Percentiles rank a stretch among this genome's conserved stretches.
phyloP scores from a whole-genome alignment of 2,797 vertebrate genomes.

The Hylomyscus alleni region DNA sequence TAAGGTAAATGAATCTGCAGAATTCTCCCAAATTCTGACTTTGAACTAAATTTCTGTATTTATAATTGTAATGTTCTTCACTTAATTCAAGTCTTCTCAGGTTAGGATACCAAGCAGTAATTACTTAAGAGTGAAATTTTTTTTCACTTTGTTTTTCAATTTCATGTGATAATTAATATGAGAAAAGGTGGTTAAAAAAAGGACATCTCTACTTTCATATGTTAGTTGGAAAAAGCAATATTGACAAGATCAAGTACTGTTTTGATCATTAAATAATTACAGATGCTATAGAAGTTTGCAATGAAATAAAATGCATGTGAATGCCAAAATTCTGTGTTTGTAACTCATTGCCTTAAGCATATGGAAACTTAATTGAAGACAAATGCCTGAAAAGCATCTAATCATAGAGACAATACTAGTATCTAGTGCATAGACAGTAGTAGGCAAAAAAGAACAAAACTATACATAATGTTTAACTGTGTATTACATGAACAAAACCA shows the following conservation, averaged over 20 bases:
- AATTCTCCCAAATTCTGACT: conserved; percentile 40
- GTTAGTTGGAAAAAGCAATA: conserved; percentile 82
- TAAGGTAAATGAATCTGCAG: neutral
- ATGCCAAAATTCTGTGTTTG: conserved; percentile 82
- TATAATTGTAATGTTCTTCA: conserved; percentile 55
- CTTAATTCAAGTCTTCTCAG: conserved; percentile 64
- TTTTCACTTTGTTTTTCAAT: conserved; percentile 74
- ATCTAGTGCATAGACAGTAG: conserved; percentile 75
- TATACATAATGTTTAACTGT: conserved; percentile 71
- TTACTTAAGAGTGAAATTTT: conserved; percentile 78
- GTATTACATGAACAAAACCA: conserved; percentile 74
- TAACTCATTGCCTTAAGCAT: conserved; percentile 83
- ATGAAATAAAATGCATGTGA: conserved; percentile 80
- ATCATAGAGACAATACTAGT: conserved; percentile 80
- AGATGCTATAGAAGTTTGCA: conserved; percentile 86
- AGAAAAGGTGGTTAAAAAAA: conserved; percentile 72
- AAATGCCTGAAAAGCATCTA: conserved; percentile 80
- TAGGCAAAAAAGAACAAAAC: conserved; percentile 75
- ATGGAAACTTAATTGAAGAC: conserved; percentile 85
- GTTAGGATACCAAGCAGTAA: conserved; percentile 76
- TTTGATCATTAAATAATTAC: conserved; percentile 87
- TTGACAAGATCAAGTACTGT: conserved; percentile 86
- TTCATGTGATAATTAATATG: conserved; percentile 82
- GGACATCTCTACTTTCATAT: conserved; percentile 81
- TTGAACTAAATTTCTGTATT: conserved; percentile 64